A percentile compares a stretch with the other conserved stretches of the same genome.
phyloP scores from a whole-genome alignment of 2,113 vertebrate species.

The Lepus timidus region DNA sequence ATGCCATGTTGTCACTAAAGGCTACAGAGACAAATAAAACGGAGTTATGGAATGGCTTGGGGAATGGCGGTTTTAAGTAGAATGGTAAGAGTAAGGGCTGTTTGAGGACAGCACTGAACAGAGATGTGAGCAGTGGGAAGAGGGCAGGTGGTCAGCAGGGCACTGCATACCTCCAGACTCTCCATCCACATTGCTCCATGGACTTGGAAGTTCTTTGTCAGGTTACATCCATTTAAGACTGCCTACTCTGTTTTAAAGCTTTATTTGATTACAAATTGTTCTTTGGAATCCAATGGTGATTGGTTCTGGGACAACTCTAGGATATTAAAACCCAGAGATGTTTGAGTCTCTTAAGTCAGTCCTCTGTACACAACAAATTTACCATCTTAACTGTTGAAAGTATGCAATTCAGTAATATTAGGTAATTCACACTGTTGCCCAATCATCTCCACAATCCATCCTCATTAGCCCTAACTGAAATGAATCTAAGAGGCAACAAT shows the following conservation, averaged over 20 bases:
- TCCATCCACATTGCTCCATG: background rate
- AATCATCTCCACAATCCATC: background rate
- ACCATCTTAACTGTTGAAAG: constrained; percentile 12
- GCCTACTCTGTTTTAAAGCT: constrained; percentile 20
- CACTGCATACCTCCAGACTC: background rate
- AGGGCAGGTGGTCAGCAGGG: background rate
- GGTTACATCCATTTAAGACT: constrained; percentile 14
- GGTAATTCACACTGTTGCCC: background rate
- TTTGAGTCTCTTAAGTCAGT: background rate
- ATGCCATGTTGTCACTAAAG: constrained; percentile 17
- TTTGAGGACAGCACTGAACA: background rate
- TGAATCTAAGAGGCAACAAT: background rate
- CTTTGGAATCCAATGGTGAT: background rate
- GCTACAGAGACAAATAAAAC: constrained; percentile 49
- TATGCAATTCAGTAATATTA: background rate
- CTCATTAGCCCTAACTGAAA: constrained; percentile 17
- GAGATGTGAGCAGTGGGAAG: background rate
- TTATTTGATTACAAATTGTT: background rate
- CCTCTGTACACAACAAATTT: background rate
- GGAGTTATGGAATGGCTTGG: background rate
- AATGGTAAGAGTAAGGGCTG: constrained; percentile 5
- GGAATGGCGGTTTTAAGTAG: background rate
- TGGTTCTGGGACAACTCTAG: background rate
- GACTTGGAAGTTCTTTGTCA: background rate
- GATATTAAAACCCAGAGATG: background rate